phyloP scores from a whole-genome alignment of 2,888 invertebrate genomes.

The Drosophila sordidula region DNA sequence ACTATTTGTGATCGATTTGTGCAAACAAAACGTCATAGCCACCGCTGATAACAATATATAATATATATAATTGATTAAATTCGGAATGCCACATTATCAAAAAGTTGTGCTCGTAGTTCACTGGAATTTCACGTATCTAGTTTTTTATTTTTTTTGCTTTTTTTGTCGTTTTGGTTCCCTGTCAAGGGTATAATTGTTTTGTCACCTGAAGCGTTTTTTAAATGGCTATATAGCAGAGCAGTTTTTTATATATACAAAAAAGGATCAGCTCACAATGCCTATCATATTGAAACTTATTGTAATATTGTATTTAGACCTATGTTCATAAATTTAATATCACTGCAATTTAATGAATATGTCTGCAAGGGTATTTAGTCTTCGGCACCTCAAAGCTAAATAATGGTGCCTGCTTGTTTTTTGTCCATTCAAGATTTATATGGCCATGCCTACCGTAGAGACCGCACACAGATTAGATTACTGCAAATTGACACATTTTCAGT shows the following conservation, averaged over 20 bases:
- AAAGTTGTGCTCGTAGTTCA: conserved; percentile 49
- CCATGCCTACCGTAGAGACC: conserved; percentile 43
- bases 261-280: too few species aligned
- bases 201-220: not conserved
- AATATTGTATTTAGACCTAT: too few species aligned
- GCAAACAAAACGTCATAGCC: conserved; percentile 61
- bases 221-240: too few species aligned
- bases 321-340: not conserved
- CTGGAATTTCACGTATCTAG: conserved; percentile 43
- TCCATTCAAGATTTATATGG: conserved; percentile 41
- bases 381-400: not conserved
- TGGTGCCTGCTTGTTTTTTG: not conserved
- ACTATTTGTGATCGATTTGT: conserved; percentile 68
- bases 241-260: too few species aligned
- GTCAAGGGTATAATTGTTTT: not conserved
- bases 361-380: conserved; percentile 6
- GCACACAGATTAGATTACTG: conserved; percentile 78
- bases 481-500: conserved; percentile 76
- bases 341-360: not conserved
- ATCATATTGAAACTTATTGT: too few species aligned
- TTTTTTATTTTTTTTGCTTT: not conserved
- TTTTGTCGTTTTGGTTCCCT: conserved; percentile 1
- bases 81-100: conserved; percentile 43
- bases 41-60: conserved; percentile 48
- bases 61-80: conserved; percentile 74